These are phyloP conservation scores for Ploceus nigricollis DNA, from an alignment of 2,113 vertebrate genomes.

Conservation along the genomic window DNA sequence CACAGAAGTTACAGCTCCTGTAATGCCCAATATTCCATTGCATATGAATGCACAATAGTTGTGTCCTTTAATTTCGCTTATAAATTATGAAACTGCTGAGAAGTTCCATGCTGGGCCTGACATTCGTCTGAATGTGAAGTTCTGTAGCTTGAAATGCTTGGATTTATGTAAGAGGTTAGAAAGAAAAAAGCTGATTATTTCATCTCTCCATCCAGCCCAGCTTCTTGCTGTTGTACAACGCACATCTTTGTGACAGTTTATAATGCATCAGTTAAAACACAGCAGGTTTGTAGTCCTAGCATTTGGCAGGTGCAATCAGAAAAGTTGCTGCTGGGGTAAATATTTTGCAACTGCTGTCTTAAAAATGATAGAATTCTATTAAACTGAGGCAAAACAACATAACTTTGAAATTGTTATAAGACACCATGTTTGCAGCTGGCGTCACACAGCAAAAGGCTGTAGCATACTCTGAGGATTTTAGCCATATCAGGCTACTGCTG, in stretches of 20 bases:
- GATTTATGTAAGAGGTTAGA: neutral
- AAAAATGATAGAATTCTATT: neutral
- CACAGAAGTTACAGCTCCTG: neutral
- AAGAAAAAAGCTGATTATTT: neutral
- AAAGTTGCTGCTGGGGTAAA: neutral
- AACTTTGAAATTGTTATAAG: neutral
- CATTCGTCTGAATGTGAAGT: neutral
- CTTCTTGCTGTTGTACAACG: neutral
- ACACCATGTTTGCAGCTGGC: neutral
- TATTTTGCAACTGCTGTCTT: neutral
- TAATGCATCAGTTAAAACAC: neutral
- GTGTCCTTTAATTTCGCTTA: neutral
- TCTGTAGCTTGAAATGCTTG: neutral
- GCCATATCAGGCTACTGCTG: neutral
- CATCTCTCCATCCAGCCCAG: neutral
- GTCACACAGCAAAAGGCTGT: neutral
- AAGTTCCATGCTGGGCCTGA: neutral
- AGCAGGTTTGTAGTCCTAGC: neutral
- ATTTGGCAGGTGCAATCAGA: neutral
- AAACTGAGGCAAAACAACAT: neutral
- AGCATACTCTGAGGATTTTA: neutral
- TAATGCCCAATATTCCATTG: neutral
- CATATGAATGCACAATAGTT: neutral
- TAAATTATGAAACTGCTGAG: neutral
- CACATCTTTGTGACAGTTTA: neutral